These are phyloP conservation scores for Grammatotria lemairii DNA, from an alignment of 2,113 vertebrate genomes.

Conservation along the genomic window DNA sequence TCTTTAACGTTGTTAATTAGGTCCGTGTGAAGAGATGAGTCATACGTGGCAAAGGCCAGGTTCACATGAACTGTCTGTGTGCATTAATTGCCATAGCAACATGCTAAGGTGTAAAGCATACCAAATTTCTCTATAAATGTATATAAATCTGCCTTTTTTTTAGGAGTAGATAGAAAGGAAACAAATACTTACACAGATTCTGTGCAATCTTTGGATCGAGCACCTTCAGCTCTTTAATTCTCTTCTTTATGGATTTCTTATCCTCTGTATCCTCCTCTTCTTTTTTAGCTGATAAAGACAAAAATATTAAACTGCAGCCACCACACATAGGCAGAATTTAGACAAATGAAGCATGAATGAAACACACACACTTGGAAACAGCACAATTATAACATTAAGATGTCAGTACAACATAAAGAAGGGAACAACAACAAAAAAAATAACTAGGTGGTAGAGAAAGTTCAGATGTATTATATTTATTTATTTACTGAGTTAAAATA, in stretches of 20 bases:
- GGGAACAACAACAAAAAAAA: not conserved
- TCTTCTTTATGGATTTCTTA: conserved; percentile 86
- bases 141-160: not conserved
- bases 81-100: not conserved
- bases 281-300: conserved; percentile 75
- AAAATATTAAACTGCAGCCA: not conserved
- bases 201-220: conserved; percentile 94
- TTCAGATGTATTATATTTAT: not conserved
- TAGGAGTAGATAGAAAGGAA: not conserved
- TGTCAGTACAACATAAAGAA: not conserved
- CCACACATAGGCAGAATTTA: not conserved
- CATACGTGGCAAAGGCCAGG: not conserved
- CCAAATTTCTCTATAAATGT: not conserved
- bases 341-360: not conserved
- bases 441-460: not conserved
- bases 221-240: conserved; percentile 94
- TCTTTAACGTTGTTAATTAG: conserved; percentile 20
- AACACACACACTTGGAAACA: not conserved
- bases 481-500: not conserved
- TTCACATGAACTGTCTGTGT: not conserved
- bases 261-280: conserved; percentile 83
- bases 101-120: not conserved
- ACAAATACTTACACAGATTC: conserved; percentile 88
- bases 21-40: not conserved
- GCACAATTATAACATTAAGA: not conserved